Percentiles rank a stretch among this genome's conserved stretches.
Conservation (phyloP, 2,113 vertebrate genomes). For the Chionodraco myersi region DNA sequence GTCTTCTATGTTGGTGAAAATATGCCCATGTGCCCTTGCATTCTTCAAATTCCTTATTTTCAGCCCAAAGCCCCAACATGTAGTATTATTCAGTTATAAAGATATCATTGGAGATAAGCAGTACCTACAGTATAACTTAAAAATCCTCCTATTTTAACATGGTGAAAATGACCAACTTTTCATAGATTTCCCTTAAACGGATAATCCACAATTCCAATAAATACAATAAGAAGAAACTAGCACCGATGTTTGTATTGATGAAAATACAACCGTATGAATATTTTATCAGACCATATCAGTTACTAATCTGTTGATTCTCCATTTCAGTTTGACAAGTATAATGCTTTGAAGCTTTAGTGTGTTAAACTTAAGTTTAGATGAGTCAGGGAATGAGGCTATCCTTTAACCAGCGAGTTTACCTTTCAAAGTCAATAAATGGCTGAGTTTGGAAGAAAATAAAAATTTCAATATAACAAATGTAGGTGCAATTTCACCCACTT, state of each 20-base stretch:
- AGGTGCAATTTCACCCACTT: slow-evolving; percentile 10
- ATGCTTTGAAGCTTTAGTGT: neutral
- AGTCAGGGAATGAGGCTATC: neutral
- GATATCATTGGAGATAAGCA: neutral
- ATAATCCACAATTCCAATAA: neutral
- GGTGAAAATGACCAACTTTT: no score
- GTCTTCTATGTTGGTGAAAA: neutral
- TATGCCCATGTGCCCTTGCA: neutral
- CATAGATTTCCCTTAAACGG: neutral
- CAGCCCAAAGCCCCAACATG: no score
- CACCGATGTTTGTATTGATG: neutral
- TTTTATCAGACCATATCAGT: neutral
- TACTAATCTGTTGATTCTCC: no score
- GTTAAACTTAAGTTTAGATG: neutral
- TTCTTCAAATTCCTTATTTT: neutral
- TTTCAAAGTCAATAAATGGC: slow-evolving; percentile 4
- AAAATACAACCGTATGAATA: neutral
- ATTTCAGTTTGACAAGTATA: neutral
- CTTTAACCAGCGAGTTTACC: slow-evolving; percentile 1
- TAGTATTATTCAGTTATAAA: neutral
- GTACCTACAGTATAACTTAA: neutral
- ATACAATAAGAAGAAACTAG: neutral
- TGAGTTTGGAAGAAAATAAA: slow-evolving; percentile 21
- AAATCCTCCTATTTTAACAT: neutral
- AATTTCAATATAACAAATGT: slow-evolving; percentile 1